phyloP scores from a whole-genome alignment of 2,888 invertebrate genomes.

The Athripsodes cinereus region DNA sequence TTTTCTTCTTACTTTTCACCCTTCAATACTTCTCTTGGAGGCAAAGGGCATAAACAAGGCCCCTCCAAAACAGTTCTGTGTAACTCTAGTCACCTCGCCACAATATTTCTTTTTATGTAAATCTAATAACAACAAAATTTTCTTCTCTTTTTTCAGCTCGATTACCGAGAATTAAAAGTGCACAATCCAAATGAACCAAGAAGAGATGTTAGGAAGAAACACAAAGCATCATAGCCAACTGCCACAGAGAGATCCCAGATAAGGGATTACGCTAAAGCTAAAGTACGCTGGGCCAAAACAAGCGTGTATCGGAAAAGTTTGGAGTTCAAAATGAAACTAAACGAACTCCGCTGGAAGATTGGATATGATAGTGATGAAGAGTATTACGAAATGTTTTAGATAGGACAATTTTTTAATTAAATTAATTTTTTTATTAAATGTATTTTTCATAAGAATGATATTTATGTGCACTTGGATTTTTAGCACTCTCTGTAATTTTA shows the following conservation, averaged over 20 bases:
- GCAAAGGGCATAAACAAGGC: no score
- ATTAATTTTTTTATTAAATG: no score
- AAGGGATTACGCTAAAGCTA: conserved; percentile 9
- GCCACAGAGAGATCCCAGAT: conserved; percentile 19
- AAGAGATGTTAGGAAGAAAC: conserved; percentile 60
- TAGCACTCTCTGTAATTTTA: no score
- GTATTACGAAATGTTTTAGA: not conserved
- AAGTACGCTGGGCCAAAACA: conserved; percentile 16
- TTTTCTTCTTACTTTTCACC: no score
- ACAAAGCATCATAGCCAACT: conserved; percentile 60
- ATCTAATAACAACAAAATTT: no score
- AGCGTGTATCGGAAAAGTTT: conserved; percentile 20
- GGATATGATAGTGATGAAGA: conserved; percentile 9
- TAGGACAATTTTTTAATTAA: no score
- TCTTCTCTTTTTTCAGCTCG: conserved; percentile 50
- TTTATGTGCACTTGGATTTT: no score
- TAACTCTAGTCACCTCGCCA: no score
- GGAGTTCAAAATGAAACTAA: conserved; percentile 21
- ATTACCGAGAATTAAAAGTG: conserved; percentile 64
- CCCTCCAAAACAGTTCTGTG: no score
- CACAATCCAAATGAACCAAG: conserved; percentile 50
- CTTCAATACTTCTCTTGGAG: no score
- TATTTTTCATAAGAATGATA: no score
- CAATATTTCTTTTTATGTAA: no score
- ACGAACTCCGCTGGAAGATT: conserved; percentile 14